Base-by-base conservation (phyloP, 2,797 vertebrate genomes). In the Argyrosomus regius region DNA sequence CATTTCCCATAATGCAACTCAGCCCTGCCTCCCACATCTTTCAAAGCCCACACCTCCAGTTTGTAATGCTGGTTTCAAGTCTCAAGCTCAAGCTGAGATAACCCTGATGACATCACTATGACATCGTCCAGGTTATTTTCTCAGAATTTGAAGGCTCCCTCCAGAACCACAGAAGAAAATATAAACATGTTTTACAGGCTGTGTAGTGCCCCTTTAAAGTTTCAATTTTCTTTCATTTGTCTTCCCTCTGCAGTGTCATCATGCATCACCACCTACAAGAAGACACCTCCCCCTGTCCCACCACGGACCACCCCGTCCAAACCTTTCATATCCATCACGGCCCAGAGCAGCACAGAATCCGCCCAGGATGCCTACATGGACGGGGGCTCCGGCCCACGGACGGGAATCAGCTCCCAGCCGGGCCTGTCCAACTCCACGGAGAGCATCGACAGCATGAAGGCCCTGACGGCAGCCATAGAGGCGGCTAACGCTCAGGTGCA, bases 241-340 rank as follows among this genome's bases (percentile, higher is more conserved):
- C 53, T 61, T 75, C 54, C 53, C 78, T 68, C 35, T 45, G 49
- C 92, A 99, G 98, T 99, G 93, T 99, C 98, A 82, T 99, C 98
- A 94, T 99, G 98, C 94, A 99, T 99, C 92, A 99, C 98, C 83
- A 99, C 98, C 78, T 99, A 99, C 94, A 99, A 99, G 96, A 99
- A 99, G 95, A 99, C 97, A 5, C 98, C 98, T 0, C 98, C 98
- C 53, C 98, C 98, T 0, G 98, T 99, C 82, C 98, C 98, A 54
- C 98, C 98, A 6, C 97, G 98, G 28, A 94, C 91, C 94, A 99
- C 97, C 72, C 97, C 98, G 80, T 98, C 97, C 93, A 99, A 99
- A 91, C 98, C 98, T 1, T 99, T 99, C 93, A 99, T 99, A 90
- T 99, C 98, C 92, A 99, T 99, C 96, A 99, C 98, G n/a, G 98